A percentile compares a stretch with the other conserved stretches of the same genome.
These are phyloP conservation scores for Antechinus flavipes DNA, from an alignment of 2,113 vertebrate species.

Conservation along the genomic window DNA sequence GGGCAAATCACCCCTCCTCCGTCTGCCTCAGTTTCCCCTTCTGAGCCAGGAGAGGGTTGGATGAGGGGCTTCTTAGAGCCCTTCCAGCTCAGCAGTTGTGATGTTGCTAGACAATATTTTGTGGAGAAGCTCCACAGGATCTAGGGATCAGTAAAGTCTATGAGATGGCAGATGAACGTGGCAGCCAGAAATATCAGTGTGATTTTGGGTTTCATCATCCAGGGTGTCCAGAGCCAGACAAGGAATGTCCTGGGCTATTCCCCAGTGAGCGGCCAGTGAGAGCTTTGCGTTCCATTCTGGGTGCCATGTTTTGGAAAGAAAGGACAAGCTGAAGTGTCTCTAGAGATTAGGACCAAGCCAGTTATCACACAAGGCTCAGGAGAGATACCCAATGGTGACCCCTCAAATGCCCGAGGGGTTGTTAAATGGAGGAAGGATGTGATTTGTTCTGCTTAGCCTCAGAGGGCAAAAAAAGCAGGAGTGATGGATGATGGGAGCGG, in stretches of 20 bases:
- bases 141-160: too few species aligned
- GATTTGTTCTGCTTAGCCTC: background rate
- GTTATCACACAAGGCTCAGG: background rate
- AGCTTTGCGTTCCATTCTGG: background rate
- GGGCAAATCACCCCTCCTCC: background rate
- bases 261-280: background rate
- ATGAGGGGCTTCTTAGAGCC: background rate
- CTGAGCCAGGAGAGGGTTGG: background rate
- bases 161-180: too few species aligned
- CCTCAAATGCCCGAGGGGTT: background rate
- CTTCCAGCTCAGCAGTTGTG: background rate
- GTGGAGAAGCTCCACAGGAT: background rate
- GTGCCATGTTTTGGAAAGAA: background rate
- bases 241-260: background rate
- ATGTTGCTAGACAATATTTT: background rate
- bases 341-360: background rate
- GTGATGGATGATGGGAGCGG: background rate
- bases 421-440: background rate
- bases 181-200: background rate
- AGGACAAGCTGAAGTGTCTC: background rate
- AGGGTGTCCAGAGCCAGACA: background rate
- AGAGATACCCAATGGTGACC: background rate
- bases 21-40: background rate
- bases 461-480: background rate
- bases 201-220: background rate